A percentile compares a stretch with the other conserved stretches of the same genome.
These are phyloP conservation scores for Aspidiotus rigidus DNA, from an alignment of 2,888 invertebrate genomes.

Conservation along the genomic window DNA sequence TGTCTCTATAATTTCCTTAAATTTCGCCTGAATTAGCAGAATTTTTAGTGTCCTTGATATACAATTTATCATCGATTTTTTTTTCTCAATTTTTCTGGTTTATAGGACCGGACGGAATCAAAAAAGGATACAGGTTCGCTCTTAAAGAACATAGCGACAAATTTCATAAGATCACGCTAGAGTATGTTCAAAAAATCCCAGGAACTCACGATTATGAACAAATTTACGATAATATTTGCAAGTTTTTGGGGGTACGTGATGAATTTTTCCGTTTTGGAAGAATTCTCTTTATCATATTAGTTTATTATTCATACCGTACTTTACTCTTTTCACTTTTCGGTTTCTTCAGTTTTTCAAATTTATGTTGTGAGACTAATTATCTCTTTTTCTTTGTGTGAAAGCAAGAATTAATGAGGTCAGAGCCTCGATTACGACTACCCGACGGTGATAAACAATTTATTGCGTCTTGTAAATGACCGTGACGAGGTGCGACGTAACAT, in stretches of 20 bases:
- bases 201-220: not conserved
- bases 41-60: not conserved
- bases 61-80: not conserved
- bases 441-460: no score
- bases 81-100: not conserved
- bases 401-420: no score
- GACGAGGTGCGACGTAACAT: no score
- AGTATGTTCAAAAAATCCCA: not conserved
- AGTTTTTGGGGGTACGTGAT: slow-evolving; percentile 2
- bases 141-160: slow-evolving; percentile 11
- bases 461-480: no score
- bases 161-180: slow-evolving; percentile 7
- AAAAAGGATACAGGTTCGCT: slow-evolving; percentile 14
- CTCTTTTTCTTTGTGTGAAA: no score
- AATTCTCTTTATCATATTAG: no score
- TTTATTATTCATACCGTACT: no score
- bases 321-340: no score
- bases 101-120: not conserved
- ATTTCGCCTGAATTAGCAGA: not conserved
- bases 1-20: not conserved
- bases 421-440: no score
- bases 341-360: no score
- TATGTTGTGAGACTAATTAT: no score
- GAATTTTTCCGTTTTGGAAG: no score
- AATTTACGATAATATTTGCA: slow-evolving; percentile 1